These are phyloP conservation scores for Lasioglossum figueresi DNA, from an alignment of 2,888 invertebrate genomes.

Conservation along the genomic window DNA sequence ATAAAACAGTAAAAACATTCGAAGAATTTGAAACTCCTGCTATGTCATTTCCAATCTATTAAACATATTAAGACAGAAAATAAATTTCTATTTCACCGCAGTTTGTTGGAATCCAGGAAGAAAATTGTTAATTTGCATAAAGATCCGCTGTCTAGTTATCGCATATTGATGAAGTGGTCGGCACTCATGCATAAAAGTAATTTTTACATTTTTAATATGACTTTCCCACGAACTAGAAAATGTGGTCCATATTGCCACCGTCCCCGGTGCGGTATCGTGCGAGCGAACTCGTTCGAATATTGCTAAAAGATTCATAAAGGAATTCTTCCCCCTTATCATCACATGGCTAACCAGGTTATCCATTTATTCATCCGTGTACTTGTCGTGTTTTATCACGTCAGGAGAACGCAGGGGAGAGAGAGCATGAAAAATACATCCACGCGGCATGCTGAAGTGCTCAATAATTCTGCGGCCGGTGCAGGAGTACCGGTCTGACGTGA, in stretches of 20 bases:
- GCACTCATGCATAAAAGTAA: background rate
- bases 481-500: constrained; percentile 5
- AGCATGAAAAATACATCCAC: constrained; percentile 42
- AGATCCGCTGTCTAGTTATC: too few relatives aligned
- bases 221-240: background rate
- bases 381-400: constrained; percentile 22
- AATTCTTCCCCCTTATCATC: background rate
- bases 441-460: constrained; percentile 30
- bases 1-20: too few relatives aligned
- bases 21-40: too few relatives aligned
- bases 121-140: too few relatives aligned
- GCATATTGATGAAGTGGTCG: background rate
- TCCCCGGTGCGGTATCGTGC: background rate
- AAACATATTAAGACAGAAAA: too few relatives aligned
- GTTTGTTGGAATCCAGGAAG: too few relatives aligned
- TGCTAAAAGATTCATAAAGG: background rate
- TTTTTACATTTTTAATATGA: background rate
- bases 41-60: too few relatives aligned
- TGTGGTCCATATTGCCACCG: background rate
- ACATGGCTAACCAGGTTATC: background rate
- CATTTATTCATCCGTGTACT: constrained; percentile 24
- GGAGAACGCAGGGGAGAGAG: background rate
- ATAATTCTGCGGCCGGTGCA: constrained; percentile 48
- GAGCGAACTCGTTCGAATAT: background rate
- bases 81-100: too few relatives aligned